Base-by-base conservation (phyloP, 2,797 vertebrate genomes). In the Microchirus variegatus region DNA sequence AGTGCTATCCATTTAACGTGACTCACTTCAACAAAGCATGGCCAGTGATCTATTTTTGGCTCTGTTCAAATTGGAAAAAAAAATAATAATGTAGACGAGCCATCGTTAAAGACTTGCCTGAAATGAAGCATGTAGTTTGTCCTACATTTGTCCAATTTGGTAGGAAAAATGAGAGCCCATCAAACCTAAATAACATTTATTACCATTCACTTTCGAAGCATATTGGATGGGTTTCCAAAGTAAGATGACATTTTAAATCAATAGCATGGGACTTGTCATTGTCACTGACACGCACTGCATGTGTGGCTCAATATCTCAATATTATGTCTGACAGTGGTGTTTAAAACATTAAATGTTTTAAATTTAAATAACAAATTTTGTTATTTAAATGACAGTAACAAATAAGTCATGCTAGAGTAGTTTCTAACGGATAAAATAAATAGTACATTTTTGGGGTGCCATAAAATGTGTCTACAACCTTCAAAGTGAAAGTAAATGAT, bases 31-130 rank as follows among this genome's bases (percentile, higher is more conserved):
- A 63, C 53, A 63, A 74, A 69, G 78, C 63, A 59, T 22, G 75
- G 49, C 60, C 45, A 41, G 15, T 69, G 59, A 67, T 86, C 80
- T 87, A 86, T 86, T 90, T 90, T 77, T 78, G 80, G 49, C 75
- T 50, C 19, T 0, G 37, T 60, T 82, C 52, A 82, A 88, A 88
- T 87, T 86, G 80, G 87, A 86, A 22, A 48, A 90, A 81, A 84
- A n/a, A n/a, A n/a, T n/a, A n/a, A n/a, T n/a, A n/a, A n/a, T 86
- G 83, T 81, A 89, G 75, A 90, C 89, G 84, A 86, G 83, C 80
- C 77, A 77, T 86, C 68, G 74, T 88, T 88, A 90, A 87, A 84
- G 77, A 75, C 70, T 81, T 75, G 77, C 62, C 71, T 48, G 41
- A 66, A 67, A 83, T 82, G 63, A 67, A 83, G 85, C 53, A 19